Conservation (phyloP, 2,888 invertebrate genomes). For the Tachina fera region DNA sequence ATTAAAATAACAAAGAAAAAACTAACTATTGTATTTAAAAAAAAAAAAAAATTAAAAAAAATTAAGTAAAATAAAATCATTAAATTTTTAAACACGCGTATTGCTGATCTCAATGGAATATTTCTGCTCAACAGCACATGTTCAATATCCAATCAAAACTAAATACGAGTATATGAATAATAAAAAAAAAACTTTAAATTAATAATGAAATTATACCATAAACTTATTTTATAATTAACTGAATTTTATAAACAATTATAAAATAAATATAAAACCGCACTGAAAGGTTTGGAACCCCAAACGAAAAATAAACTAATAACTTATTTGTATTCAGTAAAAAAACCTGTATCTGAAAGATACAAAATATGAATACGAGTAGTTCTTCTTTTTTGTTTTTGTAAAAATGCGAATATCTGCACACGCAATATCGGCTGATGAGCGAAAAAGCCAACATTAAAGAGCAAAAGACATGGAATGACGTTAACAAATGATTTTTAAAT, state of each 20-base stretch:
- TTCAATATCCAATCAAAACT: slow-evolving; percentile 25
- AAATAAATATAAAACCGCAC: slow-evolving; percentile 1
- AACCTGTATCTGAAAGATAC: slow-evolving; percentile 38
- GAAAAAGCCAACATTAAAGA: neutral
- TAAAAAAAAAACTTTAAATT: slow-evolving; percentile 8
- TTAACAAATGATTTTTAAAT: slow-evolving; percentile 23
- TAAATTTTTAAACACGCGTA: slow-evolving; percentile 24
- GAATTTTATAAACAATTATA: slow-evolving; percentile 51
- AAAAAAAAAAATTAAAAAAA: slow-evolving; percentile 9
- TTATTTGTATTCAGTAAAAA: slow-evolving; percentile 5
- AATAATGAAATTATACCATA: slow-evolving; percentile 34
- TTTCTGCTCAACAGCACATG: slow-evolving; percentile 34
- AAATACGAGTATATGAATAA: slow-evolving; percentile 14
- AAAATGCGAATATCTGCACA: slow-evolving; percentile 49
- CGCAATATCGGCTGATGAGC: slow-evolving; percentile 38
- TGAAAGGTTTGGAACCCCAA: neutral
- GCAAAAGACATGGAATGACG: neutral
- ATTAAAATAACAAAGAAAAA: slow-evolving; percentile 42
- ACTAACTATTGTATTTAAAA: slow-evolving; percentile 39
- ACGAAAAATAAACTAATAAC: slow-evolving; percentile 3
- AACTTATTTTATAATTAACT: slow-evolving; percentile 65
- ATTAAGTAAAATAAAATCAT: neutral
- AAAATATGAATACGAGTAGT: neutral
- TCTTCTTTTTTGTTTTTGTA: neutral
- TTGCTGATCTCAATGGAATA: slow-evolving; percentile 30